Evolutionary conservation across 1,140 invertebrate genomes (phyloP).

Genomic region (Drosophila athabasca): DNA sequence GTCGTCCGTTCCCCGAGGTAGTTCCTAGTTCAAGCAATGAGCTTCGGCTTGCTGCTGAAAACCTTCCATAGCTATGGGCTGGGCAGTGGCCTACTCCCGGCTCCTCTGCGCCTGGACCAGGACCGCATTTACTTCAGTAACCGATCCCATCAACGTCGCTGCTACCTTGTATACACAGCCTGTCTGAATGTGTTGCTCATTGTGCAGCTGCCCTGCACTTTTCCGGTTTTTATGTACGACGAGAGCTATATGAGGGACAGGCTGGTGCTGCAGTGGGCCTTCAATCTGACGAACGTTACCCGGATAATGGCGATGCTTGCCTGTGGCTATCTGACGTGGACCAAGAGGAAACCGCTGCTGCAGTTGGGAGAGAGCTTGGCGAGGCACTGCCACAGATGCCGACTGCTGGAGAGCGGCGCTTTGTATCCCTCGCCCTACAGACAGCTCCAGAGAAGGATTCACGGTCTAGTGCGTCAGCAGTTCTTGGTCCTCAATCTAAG

Average conservation of each 20-base stretch:
- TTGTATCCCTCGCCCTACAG: background rate
- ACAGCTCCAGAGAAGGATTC: background rate
- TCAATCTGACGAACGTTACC: constrained; percentile 26
- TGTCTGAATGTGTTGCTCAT: constrained; percentile 14
- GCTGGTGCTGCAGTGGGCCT: constrained; percentile 26
- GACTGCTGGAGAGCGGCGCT: background rate
- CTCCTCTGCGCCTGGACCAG: constrained; percentile 2
- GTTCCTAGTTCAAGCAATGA: background rate
- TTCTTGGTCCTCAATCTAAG: constrained; percentile 2
- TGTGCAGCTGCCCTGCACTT: constrained; percentile 24
- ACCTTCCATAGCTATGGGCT: constrained; percentile 21
- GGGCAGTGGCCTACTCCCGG: constrained; percentile 25
- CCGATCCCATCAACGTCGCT: background rate
- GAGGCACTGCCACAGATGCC: constrained; percentile 8
- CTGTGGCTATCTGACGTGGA: constrained; percentile 21
- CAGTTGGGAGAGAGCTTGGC: background rate
- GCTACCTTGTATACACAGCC: constrained; percentile 25
- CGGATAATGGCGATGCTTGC: constrained; percentile 30
- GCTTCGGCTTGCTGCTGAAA: constrained; percentile 24
- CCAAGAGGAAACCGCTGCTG: constrained; percentile 4
- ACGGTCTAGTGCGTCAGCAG: constrained; percentile 4
- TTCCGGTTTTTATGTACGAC: constrained; percentile 31
- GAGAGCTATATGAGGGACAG: constrained; percentile 33
- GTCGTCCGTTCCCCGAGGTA: background rate
- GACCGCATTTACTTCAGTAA: too few relatives aligned